Conservation (phyloP, 53 echinoderm and acorn worm genomes). For the Henricia sp. region DNA sequence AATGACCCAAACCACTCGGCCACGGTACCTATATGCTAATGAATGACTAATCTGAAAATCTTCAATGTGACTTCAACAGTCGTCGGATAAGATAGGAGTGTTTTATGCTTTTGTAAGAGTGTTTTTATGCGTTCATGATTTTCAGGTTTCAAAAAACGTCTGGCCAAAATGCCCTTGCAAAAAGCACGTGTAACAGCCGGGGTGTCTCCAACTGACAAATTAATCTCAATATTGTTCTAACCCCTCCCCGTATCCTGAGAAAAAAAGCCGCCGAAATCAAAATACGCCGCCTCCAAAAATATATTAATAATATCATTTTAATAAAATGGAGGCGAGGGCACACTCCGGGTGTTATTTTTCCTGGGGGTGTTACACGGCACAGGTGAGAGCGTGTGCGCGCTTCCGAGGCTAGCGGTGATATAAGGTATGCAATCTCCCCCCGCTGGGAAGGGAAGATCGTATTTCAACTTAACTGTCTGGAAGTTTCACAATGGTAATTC, state of each 20-base stretch:
- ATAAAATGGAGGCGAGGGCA: conserved; percentile 48
- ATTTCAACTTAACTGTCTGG: conserved; percentile 43
- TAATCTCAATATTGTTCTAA: conserved; percentile 54
- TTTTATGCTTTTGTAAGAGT: too few species aligned
- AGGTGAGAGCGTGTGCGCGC: conserved; percentile 29
- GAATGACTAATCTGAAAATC: too few species aligned
- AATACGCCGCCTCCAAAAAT: conserved; percentile 30
- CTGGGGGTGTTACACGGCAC: conserved; percentile 53
- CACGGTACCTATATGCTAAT: too few species aligned
- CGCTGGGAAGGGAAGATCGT: conserved; percentile 54
- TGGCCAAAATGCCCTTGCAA: background rate
- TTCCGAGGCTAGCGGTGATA: conserved; percentile 52
- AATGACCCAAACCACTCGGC: too few species aligned
- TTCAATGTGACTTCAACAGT: too few species aligned
- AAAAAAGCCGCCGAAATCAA: conserved; percentile 31
- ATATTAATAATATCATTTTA: conserved; percentile 56
- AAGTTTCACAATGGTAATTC: background rate
- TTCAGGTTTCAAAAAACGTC: too few species aligned
- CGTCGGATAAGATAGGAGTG: too few species aligned
- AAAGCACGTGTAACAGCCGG: conserved; percentile 49
- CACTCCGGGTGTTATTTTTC: conserved; percentile 55
- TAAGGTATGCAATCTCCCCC: background rate
- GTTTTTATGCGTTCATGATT: too few species aligned
- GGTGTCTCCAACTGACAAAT: conserved; percentile 26
- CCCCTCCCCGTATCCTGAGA: conserved; percentile 9